Base-by-base conservation (phyloP, 1,140 invertebrate species). In the Carcinoscorpius rotundicauda region DNA sequence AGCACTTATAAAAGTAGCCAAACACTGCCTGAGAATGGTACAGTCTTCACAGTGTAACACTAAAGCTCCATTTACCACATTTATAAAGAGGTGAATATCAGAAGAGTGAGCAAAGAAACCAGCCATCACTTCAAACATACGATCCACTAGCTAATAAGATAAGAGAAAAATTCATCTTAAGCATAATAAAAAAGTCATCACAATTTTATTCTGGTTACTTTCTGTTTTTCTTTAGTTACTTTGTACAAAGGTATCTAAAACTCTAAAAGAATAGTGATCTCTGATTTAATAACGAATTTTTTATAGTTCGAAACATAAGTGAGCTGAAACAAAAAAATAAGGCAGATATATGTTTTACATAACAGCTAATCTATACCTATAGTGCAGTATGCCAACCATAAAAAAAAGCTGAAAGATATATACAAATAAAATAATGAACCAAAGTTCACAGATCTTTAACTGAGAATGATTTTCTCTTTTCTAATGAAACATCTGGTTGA, bases 121-220 rank as follows among this genome's bases (percentile, higher is more conserved):
- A 4, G 93, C 92, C 93, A 99, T 99, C 0, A 93, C 93, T 79
- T 95, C 92, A 75, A 99, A 99, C 93, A 99, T 97, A 60, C 93
- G 84, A 0, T 90, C 87, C 70, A 99, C 95, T 48, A 99, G 78
- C 68, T 93, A 72, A 64, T 74, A 71, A 53, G 58, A 66, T 29
- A 48, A 4, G 2, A 63, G 11, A 11, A 60, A 8, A 48, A 60
- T 48, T 60, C 1, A 11, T 9, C 6, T 29, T 60, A 48, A 29
- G 29, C 29, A 29, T 3, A 60, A 29, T 50, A 48, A 6, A n/a
- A n/a, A n/a, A 56, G 10, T 10, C 10, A 11, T 11, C 55, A 10
- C 55, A 56, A 56, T 10, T 10, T 56, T 11, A 56, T 10, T 56
- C 55, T 10, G 10, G 10, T 11, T 11, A 11, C 10, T 56, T 10